These are phyloP conservation scores for Caerostris darwini DNA, from an alignment of 1,140 invertebrate genomes.

Conservation along the genomic window DNA sequence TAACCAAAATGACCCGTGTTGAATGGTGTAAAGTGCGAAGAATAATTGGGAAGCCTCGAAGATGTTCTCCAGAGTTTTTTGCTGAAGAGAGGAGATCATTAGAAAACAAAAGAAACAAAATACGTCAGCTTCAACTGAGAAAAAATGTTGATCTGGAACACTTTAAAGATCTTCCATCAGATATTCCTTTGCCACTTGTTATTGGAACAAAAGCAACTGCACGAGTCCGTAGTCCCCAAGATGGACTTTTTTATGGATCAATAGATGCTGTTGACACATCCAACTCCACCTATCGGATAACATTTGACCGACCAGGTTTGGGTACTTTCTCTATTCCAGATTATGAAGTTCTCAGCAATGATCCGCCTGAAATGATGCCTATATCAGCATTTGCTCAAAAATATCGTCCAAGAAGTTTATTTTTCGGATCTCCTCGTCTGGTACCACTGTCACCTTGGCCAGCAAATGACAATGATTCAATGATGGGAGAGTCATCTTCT, in stretches of 20 bases:
- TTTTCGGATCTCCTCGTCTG: constrained; percentile 85
- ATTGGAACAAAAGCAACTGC: constrained; percentile 96
- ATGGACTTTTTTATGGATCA: constrained; percentile 97
- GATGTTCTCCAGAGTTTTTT: constrained; percentile 91
- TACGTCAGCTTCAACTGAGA: constrained; percentile 95
- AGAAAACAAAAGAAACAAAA: constrained; percentile 94
- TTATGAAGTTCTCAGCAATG: constrained; percentile 97
- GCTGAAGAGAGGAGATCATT: constrained; percentile 95
- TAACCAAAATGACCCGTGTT: constrained; percentile 90
- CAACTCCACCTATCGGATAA: constrained; percentile 98
- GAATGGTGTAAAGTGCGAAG: constrained; percentile 98
- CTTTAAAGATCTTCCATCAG: constrained; percentile 95
- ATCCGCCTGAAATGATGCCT: constrained; percentile 94
- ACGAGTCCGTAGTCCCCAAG: constrained; percentile 93
- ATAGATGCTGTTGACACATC: constrained; percentile 99
- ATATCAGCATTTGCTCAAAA: constrained; percentile 92
- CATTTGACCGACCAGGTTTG: constrained; percentile 95
- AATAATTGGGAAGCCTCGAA: constrained; percentile 97
- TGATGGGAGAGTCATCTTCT: constrained; percentile 82
- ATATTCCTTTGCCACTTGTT: constrained; percentile 97
- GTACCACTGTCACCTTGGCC: constrained; percentile 83
- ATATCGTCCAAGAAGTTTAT: constrained; percentile 87
- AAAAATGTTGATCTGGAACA: constrained; percentile 91
- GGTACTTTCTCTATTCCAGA: constrained; percentile 98
- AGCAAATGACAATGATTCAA: constrained; percentile 83